A percentile compares a stretch with the other conserved stretches of the same genome.
Evolutionary conservation across 2,888 invertebrate species (phyloP).

Genomic region (Ectemnius cavifrons): DNA sequence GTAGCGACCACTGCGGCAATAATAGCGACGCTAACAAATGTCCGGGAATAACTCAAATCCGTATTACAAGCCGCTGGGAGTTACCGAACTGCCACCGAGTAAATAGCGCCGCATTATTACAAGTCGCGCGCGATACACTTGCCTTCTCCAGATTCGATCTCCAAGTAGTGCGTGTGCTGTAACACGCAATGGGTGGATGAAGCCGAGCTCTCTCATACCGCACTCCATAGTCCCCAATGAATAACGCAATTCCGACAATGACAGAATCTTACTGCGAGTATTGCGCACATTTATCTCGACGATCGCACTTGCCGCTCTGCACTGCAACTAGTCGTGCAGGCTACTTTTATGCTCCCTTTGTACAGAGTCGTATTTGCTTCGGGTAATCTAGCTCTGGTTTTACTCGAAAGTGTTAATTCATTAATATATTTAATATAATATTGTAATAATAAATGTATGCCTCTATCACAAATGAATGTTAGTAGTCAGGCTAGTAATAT

Average conservation of each 20-base stretch:
- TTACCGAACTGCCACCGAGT: constrained; percentile 39
- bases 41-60: constrained; percentile 27
- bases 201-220: constrained; percentile 25
- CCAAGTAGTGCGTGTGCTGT: constrained; percentile 17
- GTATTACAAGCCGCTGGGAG: constrained; percentile 19
- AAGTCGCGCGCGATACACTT: constrained; percentile 18
- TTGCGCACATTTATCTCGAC: constrained; percentile 35
- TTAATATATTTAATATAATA: no score
- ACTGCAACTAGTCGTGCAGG: no score
- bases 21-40: constrained; percentile 30
- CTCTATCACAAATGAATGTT: no score
- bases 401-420: no score
- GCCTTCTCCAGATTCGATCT: constrained; percentile 35
- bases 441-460: no score
- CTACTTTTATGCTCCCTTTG: no score
- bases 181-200: no score
- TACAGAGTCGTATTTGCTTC: no score
- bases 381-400: no score
- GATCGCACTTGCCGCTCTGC: not conserved
- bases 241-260: constrained; percentile 38
- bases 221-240: constrained; percentile 37
- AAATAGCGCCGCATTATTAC: constrained; percentile 39
- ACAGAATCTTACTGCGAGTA: constrained; percentile 25
- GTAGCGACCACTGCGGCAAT: not conserved
- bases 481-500: no score